A percentile compares a stretch with the other conserved stretches of the same genome.
phyloP scores from a whole-genome alignment of 2,888 invertebrate species.

The Branchellion lobata region DNA sequence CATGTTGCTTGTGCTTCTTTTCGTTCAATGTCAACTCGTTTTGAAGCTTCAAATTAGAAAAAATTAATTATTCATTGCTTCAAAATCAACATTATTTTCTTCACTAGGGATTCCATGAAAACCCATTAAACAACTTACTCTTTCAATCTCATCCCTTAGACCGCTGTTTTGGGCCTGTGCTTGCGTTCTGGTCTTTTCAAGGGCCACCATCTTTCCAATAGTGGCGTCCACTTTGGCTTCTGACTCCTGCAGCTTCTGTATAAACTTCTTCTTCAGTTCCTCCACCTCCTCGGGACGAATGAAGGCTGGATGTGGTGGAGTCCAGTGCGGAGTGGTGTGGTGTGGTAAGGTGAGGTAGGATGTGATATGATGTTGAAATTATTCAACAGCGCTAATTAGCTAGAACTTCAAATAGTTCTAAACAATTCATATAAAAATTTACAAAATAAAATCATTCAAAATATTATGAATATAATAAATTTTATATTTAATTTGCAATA shows the following conservation, averaged over 20 bases:
- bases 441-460: neutral
- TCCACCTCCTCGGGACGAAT: constrained; percentile 68
- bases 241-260: constrained; percentile 92
- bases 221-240: constrained; percentile 96
- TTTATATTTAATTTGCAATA: too few species aligned
- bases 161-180: constrained; percentile 95
- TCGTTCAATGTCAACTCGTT: constrained; percentile 50
- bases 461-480: neutral
- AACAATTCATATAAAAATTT: neutral
- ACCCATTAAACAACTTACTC: too few species aligned
- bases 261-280: constrained; percentile 70
- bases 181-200: constrained; percentile 97
- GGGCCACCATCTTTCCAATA: constrained; percentile 91
- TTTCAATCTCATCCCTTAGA: constrained; percentile 91
- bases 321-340: too few species aligned
- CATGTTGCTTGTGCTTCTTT: constrained; percentile 90
- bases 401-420: neutral
- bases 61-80: too few species aligned
- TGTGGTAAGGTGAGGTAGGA: too few species aligned
- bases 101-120: too few species aligned
- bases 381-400: neutral
- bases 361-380: too few species aligned
- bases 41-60: constrained; percentile 33
- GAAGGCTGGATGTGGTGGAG: neutral
- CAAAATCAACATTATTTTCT: too few species aligned